Conservation (phyloP, 2,797 vertebrate genomes). For the Sarcoramphus papa region DNA sequence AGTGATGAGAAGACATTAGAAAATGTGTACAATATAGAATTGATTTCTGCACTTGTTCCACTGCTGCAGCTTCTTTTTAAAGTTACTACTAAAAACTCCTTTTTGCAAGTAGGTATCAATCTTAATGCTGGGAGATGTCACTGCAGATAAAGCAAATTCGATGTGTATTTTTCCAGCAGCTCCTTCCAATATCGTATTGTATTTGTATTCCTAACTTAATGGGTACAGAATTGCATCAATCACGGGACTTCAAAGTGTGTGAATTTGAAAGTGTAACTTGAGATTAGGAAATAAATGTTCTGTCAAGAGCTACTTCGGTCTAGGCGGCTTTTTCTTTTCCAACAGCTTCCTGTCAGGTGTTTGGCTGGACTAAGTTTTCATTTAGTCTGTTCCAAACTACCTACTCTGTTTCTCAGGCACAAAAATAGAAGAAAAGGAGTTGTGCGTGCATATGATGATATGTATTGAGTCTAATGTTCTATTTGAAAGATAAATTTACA, state of each 20-base stretch:
- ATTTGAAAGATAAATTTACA: not conserved
- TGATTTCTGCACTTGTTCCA: not conserved
- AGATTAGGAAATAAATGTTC: not conserved
- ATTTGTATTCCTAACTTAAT: not conserved
- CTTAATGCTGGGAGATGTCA: not conserved
- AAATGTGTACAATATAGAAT: not conserved
- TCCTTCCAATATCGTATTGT: not conserved
- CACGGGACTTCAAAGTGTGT: not conserved
- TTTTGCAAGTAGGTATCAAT: not conserved
- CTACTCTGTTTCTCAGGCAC: not conserved
- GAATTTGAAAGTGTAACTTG: not conserved
- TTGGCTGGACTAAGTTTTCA: not conserved
- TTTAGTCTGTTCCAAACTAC: not conserved
- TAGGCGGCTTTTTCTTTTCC: not conserved
- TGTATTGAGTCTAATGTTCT: not conserved
- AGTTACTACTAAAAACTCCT: not conserved
- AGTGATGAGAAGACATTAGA: not conserved
- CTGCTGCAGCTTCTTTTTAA: not conserved
- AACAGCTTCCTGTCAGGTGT: not conserved
- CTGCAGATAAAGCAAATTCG: not conserved
- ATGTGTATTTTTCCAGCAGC: not conserved
- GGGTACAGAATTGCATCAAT: not conserved
- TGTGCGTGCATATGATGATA: not conserved
- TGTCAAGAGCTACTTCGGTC: not conserved
- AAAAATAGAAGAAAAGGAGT: not conserved